Conservation (phyloP, 2,888 invertebrate species). For the Chrysolina americana region DNA sequence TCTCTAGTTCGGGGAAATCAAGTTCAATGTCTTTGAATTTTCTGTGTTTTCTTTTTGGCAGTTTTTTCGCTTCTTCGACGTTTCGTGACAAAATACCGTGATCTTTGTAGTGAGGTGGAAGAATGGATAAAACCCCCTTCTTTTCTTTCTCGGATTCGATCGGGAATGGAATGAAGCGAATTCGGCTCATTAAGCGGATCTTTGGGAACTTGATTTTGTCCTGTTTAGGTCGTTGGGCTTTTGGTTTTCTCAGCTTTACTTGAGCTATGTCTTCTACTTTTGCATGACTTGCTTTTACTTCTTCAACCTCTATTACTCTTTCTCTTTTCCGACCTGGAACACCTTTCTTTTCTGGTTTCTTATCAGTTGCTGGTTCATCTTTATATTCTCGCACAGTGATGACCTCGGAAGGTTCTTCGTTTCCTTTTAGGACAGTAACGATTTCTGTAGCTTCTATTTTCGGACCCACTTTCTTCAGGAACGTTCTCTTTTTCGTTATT, state of each 20-base stretch:
- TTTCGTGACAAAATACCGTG: slow-evolving; percentile 70
- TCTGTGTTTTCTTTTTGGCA: slow-evolving; percentile 62
- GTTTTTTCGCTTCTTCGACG: slow-evolving; percentile 67
- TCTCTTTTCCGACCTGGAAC: slow-evolving; percentile 36
- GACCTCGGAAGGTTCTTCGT: slow-evolving; percentile 56
- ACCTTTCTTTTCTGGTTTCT: slow-evolving; percentile 22
- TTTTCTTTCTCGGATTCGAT: slow-evolving; percentile 61
- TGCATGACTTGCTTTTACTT: slow-evolving; percentile 54
- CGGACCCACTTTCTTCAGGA: slow-evolving; percentile 61
- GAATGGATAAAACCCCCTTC: slow-evolving; percentile 60
- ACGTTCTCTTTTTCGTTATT: slow-evolving; percentile 62
- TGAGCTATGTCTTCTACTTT: slow-evolving; percentile 68
- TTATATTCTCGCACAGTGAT: slow-evolving; percentile 58
- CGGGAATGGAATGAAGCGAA: slow-evolving; percentile 72
- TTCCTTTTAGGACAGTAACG: slow-evolving; percentile 60
- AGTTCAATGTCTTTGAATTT: slow-evolving; percentile 65
- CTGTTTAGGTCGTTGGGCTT: slow-evolving; percentile 34
- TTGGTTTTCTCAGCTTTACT: slow-evolving; percentile 74
- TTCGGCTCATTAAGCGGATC: slow-evolving; percentile 79
- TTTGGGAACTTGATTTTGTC: slow-evolving; percentile 72
- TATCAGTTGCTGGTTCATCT: slow-evolving; percentile 19
- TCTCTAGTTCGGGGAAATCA: slow-evolving; percentile 67
- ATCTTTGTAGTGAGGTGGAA: slow-evolving; percentile 62
- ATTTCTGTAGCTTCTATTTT: slow-evolving; percentile 65
- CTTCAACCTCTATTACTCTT: slow-evolving; percentile 52